Evolutionary conservation across 1,140 invertebrate genomes (phyloP).

Genomic region (Neodiprion pinetum): DNA sequence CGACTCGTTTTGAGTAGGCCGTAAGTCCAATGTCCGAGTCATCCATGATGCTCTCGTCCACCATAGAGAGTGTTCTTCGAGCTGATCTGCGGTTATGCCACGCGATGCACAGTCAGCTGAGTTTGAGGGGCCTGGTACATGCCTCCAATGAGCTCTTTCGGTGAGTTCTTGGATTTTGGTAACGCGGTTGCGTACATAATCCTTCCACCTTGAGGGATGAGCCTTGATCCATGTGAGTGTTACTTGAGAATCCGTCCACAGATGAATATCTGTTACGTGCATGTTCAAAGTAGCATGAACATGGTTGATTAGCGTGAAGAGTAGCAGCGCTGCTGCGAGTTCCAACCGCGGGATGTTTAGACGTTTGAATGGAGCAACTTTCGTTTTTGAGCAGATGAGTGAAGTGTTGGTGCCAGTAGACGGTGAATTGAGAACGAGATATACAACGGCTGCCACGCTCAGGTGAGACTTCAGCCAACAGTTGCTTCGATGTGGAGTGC

Average conservation of each 20-base stretch:
- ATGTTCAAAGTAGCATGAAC: background rate
- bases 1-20: constrained; percentile 12
- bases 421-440: constrained; percentile 14
- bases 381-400: constrained; percentile 27
- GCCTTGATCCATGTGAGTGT: constrained; percentile 34
- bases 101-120: constrained; percentile 44
- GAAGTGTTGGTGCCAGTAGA: background rate
- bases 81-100: constrained; percentile 25
- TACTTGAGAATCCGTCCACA: constrained; percentile 26
- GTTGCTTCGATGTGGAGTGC: background rate
- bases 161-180: constrained; percentile 33
- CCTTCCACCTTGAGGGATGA: constrained; percentile 27
- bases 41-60: constrained; percentile 30
- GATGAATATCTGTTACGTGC: background rate
- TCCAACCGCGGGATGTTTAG: constrained; percentile 30
- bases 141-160: constrained; percentile 20
- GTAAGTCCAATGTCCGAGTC: background rate
- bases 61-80: constrained; percentile 22
- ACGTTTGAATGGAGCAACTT: constrained; percentile 29
- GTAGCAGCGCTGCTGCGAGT: constrained; percentile 29
- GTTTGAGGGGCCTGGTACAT: constrained; percentile 39
- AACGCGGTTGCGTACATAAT: constrained; percentile 36
- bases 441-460: constrained; percentile 28
- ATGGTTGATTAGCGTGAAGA: constrained; percentile 24
- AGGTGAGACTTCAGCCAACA: background rate